A percentile compares a stretch with the other conserved stretches of the same genome.
Evolutionary conservation across 1,140 invertebrate genomes (phyloP).

Genomic region (Rhizoglyphus robini): DNA sequence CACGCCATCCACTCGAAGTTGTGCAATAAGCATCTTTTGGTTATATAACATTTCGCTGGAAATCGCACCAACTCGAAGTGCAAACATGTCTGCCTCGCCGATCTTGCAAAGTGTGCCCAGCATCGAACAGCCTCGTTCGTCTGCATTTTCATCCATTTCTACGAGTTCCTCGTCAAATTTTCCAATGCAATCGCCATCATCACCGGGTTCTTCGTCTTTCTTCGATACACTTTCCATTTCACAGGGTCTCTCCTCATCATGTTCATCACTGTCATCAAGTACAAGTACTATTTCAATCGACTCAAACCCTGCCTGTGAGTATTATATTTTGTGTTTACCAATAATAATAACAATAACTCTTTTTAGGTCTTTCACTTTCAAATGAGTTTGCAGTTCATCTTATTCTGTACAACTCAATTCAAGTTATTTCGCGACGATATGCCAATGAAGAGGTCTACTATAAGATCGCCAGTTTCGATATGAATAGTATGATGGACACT

Average conservation of each 20-base stretch:
- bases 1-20: too few species aligned
- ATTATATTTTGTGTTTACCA: neutral
- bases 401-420: slow-evolving; percentile 1
- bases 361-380: neutral
- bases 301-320: neutral
- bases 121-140: neutral
- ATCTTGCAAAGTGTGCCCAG: neutral
- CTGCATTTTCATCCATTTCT: neutral
- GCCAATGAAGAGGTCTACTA: neutral
- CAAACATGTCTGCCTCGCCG: neutral
- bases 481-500: neutral
- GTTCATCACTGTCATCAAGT: slow-evolving; percentile 8
- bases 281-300: neutral
- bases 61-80: too few species aligned
- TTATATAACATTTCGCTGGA: too few species aligned
- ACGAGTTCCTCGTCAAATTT: neutral
- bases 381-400: neutral
- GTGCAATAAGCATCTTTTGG: too few species aligned
- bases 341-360: neutral
- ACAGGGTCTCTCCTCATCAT: neutral
- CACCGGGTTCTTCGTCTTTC: neutral
- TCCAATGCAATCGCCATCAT: neutral
- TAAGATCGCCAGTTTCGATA: neutral
- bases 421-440: slow-evolving; percentile 3
- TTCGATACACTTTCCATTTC: neutral